phyloP scores from a whole-genome alignment of 2,888 invertebrate genomes.

The Incurvaria masculella region DNA sequence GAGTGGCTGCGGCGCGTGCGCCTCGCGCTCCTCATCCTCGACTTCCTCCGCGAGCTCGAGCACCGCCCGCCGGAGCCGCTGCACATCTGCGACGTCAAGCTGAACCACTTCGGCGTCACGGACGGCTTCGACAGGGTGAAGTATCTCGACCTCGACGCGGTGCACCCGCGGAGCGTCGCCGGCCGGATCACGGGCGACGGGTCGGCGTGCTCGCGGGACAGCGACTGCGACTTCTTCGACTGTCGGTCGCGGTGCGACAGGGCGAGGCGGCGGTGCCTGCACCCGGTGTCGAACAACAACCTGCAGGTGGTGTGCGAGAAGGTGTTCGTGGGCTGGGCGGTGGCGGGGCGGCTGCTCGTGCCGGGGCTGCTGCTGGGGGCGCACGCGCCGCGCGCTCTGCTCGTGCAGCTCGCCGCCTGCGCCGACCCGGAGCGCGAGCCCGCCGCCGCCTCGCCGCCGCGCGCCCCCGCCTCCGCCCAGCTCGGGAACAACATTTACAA shows the following conservation, averaged over 20 bases:
- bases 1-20: constrained; percentile 58
- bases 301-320: constrained; percentile 65
- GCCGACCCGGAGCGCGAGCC: constrained; percentile 51
- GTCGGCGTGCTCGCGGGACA: constrained; percentile 50
- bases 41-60: constrained; percentile 59
- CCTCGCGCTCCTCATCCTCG: constrained; percentile 58
- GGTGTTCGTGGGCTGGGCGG: constrained; percentile 62
- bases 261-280: constrained; percentile 47
- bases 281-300: constrained; percentile 60
- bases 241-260: constrained; percentile 61
- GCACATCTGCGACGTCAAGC: constrained; percentile 66
- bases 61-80: constrained; percentile 57
- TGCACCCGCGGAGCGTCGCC: constrained; percentile 54
- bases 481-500: constrained; percentile 49
- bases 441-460: constrained; percentile 39
- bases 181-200: constrained; percentile 43
- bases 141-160: constrained; percentile 62
- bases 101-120: constrained; percentile 62
- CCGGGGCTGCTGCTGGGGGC: constrained; percentile 60
- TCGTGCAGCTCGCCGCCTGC: constrained; percentile 56
- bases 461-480: constrained; percentile 42
- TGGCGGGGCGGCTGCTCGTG: constrained; percentile 57
- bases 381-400: constrained; percentile 55
- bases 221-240: constrained; percentile 66
- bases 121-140: constrained; percentile 50